Evolutionary conservation across 2,888 invertebrate species (phyloP).

Genomic region (Tinea pellionella): DNA sequence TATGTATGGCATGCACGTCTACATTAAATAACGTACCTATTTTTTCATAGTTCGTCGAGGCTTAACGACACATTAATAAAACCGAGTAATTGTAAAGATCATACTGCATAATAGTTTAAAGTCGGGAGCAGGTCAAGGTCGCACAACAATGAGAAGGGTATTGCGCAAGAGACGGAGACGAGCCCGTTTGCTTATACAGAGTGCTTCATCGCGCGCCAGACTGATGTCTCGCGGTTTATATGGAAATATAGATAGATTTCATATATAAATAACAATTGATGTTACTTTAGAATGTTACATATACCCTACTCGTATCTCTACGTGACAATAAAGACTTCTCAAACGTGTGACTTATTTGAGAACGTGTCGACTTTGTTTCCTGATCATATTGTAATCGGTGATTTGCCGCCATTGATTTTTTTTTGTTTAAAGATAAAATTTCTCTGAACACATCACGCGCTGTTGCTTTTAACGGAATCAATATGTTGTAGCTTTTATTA

Average conservation of each 20-base stretch:
- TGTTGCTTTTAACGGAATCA: no score
- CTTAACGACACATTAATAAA: neutral
- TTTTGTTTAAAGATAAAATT: neutral
- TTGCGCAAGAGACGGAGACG: conserved; percentile 42
- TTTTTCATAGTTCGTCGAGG: neutral
- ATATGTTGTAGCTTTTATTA: no score
- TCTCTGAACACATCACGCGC: neutral
- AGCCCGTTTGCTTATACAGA: conserved; percentile 19
- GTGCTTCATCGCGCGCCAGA: neutral
- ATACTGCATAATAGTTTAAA: neutral
- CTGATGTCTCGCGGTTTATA: neutral
- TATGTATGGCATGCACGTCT: neutral
- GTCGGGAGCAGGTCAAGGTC: conserved; percentile 54
- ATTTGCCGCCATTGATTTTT: neutral
- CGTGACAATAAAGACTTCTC: neutral
- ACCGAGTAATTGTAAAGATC: neutral
- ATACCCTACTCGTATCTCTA: neutral
- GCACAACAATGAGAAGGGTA: conserved; percentile 36
- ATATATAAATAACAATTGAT: neutral
- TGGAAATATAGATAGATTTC: no score
- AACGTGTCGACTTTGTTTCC: neutral
- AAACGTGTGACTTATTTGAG: conserved; percentile 8
- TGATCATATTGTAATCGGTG: neutral
- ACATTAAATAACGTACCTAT: neutral
- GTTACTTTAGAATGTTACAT: neutral